Conservation (phyloP, 1,140 invertebrate species). For the Branchinecta lynchi region DNA sequence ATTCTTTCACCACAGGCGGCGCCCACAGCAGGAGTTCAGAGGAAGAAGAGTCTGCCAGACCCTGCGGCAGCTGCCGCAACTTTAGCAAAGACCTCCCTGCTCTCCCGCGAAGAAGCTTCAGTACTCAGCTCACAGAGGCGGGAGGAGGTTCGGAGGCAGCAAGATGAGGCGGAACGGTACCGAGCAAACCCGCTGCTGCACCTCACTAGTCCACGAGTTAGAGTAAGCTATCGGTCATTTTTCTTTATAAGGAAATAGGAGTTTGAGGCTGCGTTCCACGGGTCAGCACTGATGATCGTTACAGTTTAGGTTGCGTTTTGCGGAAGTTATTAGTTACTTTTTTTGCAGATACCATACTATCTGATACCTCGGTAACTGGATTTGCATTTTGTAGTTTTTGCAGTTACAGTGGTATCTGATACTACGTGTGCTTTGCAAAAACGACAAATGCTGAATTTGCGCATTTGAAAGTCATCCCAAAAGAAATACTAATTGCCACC, state of each 20-base stretch:
- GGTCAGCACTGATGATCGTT: background rate
- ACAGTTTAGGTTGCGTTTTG: background rate
- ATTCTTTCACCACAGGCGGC: conserved; percentile 36
- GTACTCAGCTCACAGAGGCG: conserved; percentile 76
- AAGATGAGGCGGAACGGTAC: conserved; percentile 78
- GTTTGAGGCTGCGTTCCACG: background rate
- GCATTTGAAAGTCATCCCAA: too few species aligned
- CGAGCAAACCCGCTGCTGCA: conserved; percentile 85
- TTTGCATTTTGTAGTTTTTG: too few species aligned
- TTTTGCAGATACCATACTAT: too few species aligned
- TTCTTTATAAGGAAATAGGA: background rate
- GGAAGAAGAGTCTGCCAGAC: conserved; percentile 91
- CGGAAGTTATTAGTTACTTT: background rate
- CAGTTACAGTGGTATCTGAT: too few species aligned
- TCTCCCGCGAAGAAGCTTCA: conserved; percentile 89
- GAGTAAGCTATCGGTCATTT: conserved; percentile 47
- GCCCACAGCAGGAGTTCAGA: conserved; percentile 46
- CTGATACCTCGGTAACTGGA: too few species aligned
- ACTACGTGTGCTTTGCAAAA: too few species aligned
- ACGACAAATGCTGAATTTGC: too few species aligned
- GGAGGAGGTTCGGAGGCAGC: conserved; percentile 76
- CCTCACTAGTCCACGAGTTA: conserved; percentile 86
- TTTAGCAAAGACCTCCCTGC: conserved; percentile 50
- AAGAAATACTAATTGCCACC: too few species aligned
- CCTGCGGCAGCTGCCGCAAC: conserved; percentile 36